Percentiles rank a stretch among this genome's conserved stretches.
phyloP scores from a whole-genome alignment of 2,888 invertebrate genomes.

The Nomada fucata region DNA sequence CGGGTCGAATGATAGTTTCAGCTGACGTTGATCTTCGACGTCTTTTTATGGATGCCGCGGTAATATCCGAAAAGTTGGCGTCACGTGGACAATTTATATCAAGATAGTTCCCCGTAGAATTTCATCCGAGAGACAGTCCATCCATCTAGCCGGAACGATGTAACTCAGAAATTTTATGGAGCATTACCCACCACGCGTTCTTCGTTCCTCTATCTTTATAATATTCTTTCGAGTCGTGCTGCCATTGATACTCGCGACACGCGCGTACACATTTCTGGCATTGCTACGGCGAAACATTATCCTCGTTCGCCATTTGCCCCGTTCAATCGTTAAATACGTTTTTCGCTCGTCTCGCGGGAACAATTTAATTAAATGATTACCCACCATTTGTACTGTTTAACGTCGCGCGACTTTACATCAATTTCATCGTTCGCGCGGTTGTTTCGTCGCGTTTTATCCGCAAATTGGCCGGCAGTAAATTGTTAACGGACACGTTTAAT shows the following conservation, averaged over 20 bases:
- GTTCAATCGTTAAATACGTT: background rate
- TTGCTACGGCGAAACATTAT: slow-evolving; percentile 5
- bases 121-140: too few relatives aligned
- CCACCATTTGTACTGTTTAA: slow-evolving; percentile 28
- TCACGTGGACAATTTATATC: too few relatives aligned
- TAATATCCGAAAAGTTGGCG: too few relatives aligned
- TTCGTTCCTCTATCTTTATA: too few relatives aligned
- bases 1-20: background rate
- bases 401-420: slow-evolving; percentile 9
- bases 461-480: slow-evolving; percentile 11
- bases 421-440: background rate
- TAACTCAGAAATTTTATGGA: too few relatives aligned
- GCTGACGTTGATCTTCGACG: too few relatives aligned
- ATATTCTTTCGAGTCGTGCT: too few relatives aligned
- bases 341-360: background rate
- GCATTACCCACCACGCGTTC: too few relatives aligned
- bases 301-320: background rate
- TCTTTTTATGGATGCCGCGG: too few relatives aligned
- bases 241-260: background rate
- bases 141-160: too few relatives aligned
- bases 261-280: background rate
- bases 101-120: too few relatives aligned
- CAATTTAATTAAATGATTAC: slow-evolving; percentile 15
- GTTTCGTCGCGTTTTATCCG: slow-evolving; percentile 1
- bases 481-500: slow-evolving; percentile 43